Conservation (phyloP, 2,888 invertebrate genomes). For the Diplolepis rosae region DNA sequence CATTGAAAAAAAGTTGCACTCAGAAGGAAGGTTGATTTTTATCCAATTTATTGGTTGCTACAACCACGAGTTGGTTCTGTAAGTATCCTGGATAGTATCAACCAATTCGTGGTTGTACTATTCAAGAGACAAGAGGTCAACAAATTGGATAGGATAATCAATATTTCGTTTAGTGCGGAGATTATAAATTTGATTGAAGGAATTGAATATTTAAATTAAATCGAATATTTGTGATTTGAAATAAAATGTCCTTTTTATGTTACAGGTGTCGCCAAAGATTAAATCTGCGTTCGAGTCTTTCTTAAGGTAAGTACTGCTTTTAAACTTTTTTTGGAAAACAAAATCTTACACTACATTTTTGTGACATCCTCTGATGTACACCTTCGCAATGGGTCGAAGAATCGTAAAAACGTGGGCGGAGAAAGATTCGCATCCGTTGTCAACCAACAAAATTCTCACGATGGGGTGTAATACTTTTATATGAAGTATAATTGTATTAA, state of each 20-base stretch:
- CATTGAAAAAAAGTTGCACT: too few species aligned
- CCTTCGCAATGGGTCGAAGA: slow-evolving; percentile 35
- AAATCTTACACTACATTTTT: background rate
- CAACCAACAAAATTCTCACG: slow-evolving; percentile 36
- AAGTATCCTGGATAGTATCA: too few species aligned
- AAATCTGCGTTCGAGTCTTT: background rate
- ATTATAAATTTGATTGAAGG: too few species aligned
- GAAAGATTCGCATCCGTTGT: slow-evolving; percentile 37
- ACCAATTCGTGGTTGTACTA: too few species aligned
- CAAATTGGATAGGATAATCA: too few species aligned
- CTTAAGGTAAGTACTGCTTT: background rate
- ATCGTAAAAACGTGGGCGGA: slow-evolving; percentile 26
- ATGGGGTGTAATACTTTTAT: slow-evolving; percentile 19
- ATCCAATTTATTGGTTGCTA: too few species aligned
- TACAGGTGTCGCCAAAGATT: background rate
- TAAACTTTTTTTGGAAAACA: background rate
- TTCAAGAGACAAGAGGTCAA: too few species aligned
- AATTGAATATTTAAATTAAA: too few species aligned
- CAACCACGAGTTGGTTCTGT: too few species aligned
- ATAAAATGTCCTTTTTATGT: background rate
- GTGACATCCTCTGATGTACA: slow-evolving; percentile 36
- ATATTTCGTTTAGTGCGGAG: too few species aligned
- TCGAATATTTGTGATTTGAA: too few species aligned
- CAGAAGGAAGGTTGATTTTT: too few species aligned
- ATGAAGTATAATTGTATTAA: slow-evolving; percentile 40